Evolutionary conservation across 2,797 vertebrate genomes (phyloP), one percentile per base, ranked within the genome.

Genomic region (Coendou prehensilis): DNA sequence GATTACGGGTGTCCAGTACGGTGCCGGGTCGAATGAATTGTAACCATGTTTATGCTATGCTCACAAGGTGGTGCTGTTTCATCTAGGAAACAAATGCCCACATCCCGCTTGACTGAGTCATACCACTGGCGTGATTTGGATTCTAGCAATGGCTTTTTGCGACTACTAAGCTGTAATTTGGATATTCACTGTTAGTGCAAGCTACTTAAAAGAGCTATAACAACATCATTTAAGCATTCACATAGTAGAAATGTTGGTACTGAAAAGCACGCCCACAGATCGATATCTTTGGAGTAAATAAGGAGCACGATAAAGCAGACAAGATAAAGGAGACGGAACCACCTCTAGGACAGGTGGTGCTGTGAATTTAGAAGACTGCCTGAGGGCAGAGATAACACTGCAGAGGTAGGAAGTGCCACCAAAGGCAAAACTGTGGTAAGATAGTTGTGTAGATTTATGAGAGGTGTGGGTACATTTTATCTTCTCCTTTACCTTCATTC

Each of bases 231-330:
- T 87, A 87, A 69, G 26, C 47, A 81, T 82, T 88, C 41, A 14
- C 5, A 0, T 85, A 83, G 47, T 54, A 59, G 50, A 85, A 54
- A 84, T 61, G 59, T 73, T 73, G 67, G 10, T 47, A 37, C 61
- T 61, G 50, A 73, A 82, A 92, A 85, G 52, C 18, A 69, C 9
- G 1, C 28, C 28, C 47, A n/a, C 30, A 63, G 64, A 80, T 86
- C 89, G 41, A 18, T 85, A 78, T 50, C n/a, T 97, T 78, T 75
- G 81, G 59, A 82, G 87, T 76, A 57, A 41, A n/a, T 88, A 47
- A 2, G 45, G 8, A 47, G 47, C 6, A 1, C 61, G 41, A 73
- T 78, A 64, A 92, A 81, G 37, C 37, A 67, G 28, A 83, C 9
- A 86, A 59, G 14, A 1, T 7, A 1, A 85, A 64, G 20, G 33